Base-by-base conservation (phyloP, 2,797 vertebrate genomes). In the Protonibea diacanthus region DNA sequence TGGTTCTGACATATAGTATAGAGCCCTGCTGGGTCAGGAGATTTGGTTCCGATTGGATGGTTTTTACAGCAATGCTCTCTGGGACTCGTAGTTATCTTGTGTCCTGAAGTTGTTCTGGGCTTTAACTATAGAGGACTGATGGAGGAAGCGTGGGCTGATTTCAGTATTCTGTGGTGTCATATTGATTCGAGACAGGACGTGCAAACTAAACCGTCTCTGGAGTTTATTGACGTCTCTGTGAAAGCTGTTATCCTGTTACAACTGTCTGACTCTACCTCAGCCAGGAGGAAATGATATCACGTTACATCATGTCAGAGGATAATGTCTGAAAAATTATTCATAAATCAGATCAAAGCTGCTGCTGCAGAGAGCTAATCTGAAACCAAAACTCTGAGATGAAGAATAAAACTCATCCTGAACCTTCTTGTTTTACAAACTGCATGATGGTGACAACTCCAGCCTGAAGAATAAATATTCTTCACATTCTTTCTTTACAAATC, bases 161-260 rank as follows among this genome's bases (percentile, higher is more conserved):
- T 45, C 74, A 72, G 73, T 61, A 52, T 40, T 29, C 71, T 81
- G 66, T 85, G 86, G 68, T 81, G 55, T 76, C 33, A 1, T 76
- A 93, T 92, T 57, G 90, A 92, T 92, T 76, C 27, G 25, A 79
- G 78, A 89, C 78, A 69, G 81, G 83, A 85, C 77, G 78, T 63
- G 78, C 57, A 80, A 80, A 78, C 65, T 27, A 45, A 80, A 57
- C 25, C 56, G 70, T 57, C 47, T 51, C 60, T 71, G 81, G 29
- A 61, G 76, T 78, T 67, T 76, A 85, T 68, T 13, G 56, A 82
- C 6, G 29, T 71, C 59, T 82, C 63, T 60, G 15, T 60, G 82
- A 89, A 85, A 80, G 80, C 76, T 59, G 82, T 90, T 74, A 86
- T 91, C 86, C 10, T 63, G 87, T 90, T 92, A 83, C 85, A 86